phyloP scores from a whole-genome alignment of 2,888 invertebrate genomes.

The Sarcophaga subvicina region DNA sequence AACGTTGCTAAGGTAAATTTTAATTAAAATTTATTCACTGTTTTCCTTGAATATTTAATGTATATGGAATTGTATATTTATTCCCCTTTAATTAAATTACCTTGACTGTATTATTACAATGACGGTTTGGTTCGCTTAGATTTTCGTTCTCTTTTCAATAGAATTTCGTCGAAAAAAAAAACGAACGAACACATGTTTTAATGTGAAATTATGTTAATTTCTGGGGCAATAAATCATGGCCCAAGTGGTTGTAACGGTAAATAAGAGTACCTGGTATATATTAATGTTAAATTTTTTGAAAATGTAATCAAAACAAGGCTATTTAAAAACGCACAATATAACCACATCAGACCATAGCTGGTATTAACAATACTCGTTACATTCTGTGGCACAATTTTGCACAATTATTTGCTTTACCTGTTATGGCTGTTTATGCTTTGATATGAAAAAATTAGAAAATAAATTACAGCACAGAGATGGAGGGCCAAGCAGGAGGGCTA shows the following conservation, averaged over 20 bases:
- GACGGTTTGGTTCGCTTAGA: neutral
- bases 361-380: neutral
- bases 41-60: too few relatives aligned
- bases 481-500: neutral
- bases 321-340: neutral
- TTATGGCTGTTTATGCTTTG: neutral
- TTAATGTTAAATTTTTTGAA: neutral
- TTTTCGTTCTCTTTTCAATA: neutral
- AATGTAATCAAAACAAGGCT: neutral
- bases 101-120: neutral
- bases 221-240: conserved; percentile 47
- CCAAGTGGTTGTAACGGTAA: conserved; percentile 1
- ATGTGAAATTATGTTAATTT: conserved; percentile 51
- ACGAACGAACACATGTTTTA: conserved; percentile 25
- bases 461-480: neutral
- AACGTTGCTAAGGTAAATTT: too few relatives aligned
- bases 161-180: conserved; percentile 12
- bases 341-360: neutral
- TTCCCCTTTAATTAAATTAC: neutral
- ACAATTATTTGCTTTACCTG: too few relatives aligned
- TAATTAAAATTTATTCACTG: too few relatives aligned
- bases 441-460: neutral
- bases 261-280: too few relatives aligned
- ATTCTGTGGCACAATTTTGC: too few relatives aligned
- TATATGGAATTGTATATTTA: neutral